Evolutionary conservation across 2,797 vertebrate genomes (phyloP).

Genomic region (Eidolon dupreanum): DNA sequence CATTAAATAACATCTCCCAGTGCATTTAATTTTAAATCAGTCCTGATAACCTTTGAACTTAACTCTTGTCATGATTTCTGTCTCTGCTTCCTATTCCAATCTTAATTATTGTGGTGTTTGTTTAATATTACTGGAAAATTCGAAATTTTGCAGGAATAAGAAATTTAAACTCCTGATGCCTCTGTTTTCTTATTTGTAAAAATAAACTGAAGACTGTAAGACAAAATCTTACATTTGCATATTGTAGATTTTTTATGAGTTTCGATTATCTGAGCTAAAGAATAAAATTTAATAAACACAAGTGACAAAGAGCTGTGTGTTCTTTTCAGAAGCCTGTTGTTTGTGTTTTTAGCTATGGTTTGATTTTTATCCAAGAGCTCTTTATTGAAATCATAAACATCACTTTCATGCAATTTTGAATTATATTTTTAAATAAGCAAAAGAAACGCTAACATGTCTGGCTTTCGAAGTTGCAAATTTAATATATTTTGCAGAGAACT

Average conservation of each 20-base stretch:
- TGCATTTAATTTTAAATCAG: background rate
- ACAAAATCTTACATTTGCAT: background rate
- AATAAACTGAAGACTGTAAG: background rate
- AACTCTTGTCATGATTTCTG: background rate
- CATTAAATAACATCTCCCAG: background rate
- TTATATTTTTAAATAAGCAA: background rate
- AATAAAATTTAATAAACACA: conserved; percentile 6
- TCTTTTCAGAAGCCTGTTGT: background rate
- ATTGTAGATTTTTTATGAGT: background rate
- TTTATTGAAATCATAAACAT: background rate
- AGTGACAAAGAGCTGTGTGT: background rate
- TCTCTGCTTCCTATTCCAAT: background rate
- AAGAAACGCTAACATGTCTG: background rate
- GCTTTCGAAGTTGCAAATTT: background rate
- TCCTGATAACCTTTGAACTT: background rate
- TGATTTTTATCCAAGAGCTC: background rate
- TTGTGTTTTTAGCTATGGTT: background rate
- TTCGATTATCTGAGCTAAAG: background rate
- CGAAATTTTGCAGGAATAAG: background rate
- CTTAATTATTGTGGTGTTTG: background rate
- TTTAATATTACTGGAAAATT: background rate
- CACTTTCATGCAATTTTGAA: background rate
- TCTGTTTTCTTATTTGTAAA: conserved; percentile 18
- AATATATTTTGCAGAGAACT: conserved; percentile 4
- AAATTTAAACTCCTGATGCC: background rate